phyloP scores from a whole-genome alignment of 2,113 vertebrate genomes.

The Egretta garzetta region DNA sequence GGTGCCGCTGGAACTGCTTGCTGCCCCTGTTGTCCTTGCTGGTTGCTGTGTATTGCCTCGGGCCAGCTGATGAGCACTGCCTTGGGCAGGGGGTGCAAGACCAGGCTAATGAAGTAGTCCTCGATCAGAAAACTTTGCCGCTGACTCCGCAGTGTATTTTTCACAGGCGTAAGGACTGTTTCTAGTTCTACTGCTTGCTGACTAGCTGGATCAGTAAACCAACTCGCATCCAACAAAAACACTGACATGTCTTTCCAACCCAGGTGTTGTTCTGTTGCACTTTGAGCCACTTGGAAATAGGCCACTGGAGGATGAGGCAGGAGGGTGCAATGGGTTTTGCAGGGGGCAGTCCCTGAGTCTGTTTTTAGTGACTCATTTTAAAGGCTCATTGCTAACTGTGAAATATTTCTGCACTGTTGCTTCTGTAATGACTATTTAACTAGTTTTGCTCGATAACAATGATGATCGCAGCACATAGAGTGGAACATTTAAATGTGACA shows the following conservation, averaged over 20 bases:
- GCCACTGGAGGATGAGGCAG: not conserved
- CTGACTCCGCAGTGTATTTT: not conserved
- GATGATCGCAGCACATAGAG: not conserved
- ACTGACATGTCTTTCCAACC: not conserved
- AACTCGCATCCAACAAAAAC: not conserved
- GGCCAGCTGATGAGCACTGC: not conserved
- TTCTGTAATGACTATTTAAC: not conserved
- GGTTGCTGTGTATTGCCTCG: not conserved
- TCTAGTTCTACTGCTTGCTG: not conserved
- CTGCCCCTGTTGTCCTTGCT: not conserved
- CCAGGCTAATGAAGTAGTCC: not conserved
- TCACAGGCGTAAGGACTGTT: not conserved
- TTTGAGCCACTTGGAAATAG: not conserved
- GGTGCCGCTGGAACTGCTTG: not conserved
- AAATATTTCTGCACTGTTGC: not conserved
- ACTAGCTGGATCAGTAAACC: not conserved
- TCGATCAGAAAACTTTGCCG: not conserved
- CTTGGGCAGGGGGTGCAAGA: fast-evolving
- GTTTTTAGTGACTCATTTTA: not conserved
- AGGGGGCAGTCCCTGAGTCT: not conserved
- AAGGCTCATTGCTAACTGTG: not conserved
- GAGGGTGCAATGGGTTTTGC: not conserved
- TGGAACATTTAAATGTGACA: not conserved
- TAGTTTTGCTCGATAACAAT: not conserved
- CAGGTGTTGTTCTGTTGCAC: not conserved